Evolutionary conservation across 2,797 vertebrate species (phyloP), one percentile per base, ranked within the genome.

Genomic region (Channallabes apus): DNA sequence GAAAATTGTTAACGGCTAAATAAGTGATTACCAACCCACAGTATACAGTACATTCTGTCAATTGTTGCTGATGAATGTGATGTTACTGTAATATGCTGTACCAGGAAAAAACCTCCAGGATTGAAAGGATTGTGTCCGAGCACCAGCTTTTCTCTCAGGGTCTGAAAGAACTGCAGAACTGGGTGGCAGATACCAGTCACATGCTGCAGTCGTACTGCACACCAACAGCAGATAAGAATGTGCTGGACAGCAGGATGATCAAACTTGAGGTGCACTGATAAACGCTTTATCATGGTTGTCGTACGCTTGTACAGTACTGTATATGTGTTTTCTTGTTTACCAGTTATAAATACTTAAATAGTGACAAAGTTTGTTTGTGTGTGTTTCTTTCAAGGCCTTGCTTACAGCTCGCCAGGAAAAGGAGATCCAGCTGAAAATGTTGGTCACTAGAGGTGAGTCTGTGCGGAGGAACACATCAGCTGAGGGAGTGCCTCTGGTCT

Each of bases 351-450:
- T 20, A 6, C 51, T 68, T 41, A 4, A 46, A 24, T 0, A 79
- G 9, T 72, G 56, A 46, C 32, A 64, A 24, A 41, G 6, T 18
- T 15, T 20, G 81, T 64, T 35, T 51, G 5, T 87, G 64, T 82
- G 51, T 73, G 24, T 32, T 29, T 22, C 85, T 14, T 54, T 14
- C 12, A 54, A 99, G 98, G 96, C 95, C 9, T 92, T 99, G 62
- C 91, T 99, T 78, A 94, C 97, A 11, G 95, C 96, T 82, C 97
- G 96, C 82, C 97, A 99, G 90, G 98, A 99, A 91, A 97, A 98
- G 86, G 98, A 99, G 95, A 98, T 99, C 83, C 97, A 99, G 91
- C 94, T 99, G 89, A 99, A 98, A 92, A 98, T 99, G 95, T 87
- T 97, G 80, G 89, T 98, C 83, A 96, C 97, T 4, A 94, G 97